Evolutionary conservation across 2,113 vertebrate genomes (phyloP), one percentile per base, ranked within the genome.

Genomic region (Panthera tigris): DNA sequence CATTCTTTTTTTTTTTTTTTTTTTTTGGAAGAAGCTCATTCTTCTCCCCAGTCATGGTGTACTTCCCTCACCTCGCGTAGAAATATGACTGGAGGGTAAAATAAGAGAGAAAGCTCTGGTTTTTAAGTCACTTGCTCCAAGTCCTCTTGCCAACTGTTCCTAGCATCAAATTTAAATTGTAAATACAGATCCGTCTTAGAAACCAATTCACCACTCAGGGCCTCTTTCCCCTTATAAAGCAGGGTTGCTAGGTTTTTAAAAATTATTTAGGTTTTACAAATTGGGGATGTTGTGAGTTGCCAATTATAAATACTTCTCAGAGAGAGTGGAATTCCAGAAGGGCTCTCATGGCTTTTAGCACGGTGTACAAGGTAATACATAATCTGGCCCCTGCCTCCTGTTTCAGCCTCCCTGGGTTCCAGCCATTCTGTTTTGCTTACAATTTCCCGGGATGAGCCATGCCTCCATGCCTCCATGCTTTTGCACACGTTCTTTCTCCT

Each of bases 151-250:
- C 94, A 98, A 95, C 80, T 91, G 89, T 93, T 97, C 91, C 89
- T 79, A 93, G 79, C 89, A 55, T 93, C 89, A 18, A 31, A 97
- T 97, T 97, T 98, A 95, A 97, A 97, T 97, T 97, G 96, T 97
- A 98, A 98, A 97, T 97, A 95, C 95, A 97, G 89, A 91, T 80
- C 61, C 86, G n/a, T 96, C 96, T 97, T 97, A 84, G 96, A 97
- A 95, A 97, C 96, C 91, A 74, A 86, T 80, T 93, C 89, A 14
- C 63, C 57, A 79, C 45, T 27, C 76, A 15, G 48, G 79, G 85
- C 79, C 85, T 94, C 96, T 66, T 74, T 95, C 92, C 86, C 76
- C 86, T 93, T 65, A 91, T 48, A 82, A 96, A 84, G 83, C 81
- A 85, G 95, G 88, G 94, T 95, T 97, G 97, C 97, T 97, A 96